Conservation (phyloP, 2,888 invertebrate genomes). For the Rhyacophila evoluta region DNA sequence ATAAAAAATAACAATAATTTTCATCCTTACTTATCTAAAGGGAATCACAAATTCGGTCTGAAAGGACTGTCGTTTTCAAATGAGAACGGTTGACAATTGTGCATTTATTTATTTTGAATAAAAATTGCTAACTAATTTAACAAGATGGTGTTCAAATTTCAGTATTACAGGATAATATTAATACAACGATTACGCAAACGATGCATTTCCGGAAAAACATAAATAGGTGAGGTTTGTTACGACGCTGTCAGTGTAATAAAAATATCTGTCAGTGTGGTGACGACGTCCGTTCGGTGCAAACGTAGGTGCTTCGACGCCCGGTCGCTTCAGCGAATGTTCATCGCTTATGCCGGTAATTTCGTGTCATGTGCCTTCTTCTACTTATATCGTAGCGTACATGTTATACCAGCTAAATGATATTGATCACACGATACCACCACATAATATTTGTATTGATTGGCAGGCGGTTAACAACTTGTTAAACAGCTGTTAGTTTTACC, state of each 20-base stretch:
- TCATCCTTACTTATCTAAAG: too few relatives aligned
- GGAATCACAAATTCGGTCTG: too few relatives aligned
- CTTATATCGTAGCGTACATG: not conserved
- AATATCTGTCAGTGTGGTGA: not conserved
- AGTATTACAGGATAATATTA: too few relatives aligned
- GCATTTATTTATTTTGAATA: too few relatives aligned
- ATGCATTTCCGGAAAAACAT: not conserved
- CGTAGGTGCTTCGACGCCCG: not conserved
- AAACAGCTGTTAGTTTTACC: not conserved
- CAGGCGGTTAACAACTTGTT: not conserved
- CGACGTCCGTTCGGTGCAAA: not conserved
- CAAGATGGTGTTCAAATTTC: too few relatives aligned
- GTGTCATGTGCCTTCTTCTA: not conserved
- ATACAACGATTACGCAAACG: too few relatives aligned
- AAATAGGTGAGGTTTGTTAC: not conserved
- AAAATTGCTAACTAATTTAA: too few relatives aligned
- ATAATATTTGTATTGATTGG: not conserved
- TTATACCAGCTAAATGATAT: not conserved
- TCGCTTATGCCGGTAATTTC: not conserved
- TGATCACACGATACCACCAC: not conserved
- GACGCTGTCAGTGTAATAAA: not conserved
- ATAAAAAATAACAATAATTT: too few relatives aligned
- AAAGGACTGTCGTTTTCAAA: too few relatives aligned
- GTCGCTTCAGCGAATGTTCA: not conserved
- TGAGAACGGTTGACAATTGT: too few relatives aligned